These are phyloP conservation scores for Falcaria lacertinaria DNA, from an alignment of 2,888 invertebrate genomes.

Conservation along the genomic window DNA sequence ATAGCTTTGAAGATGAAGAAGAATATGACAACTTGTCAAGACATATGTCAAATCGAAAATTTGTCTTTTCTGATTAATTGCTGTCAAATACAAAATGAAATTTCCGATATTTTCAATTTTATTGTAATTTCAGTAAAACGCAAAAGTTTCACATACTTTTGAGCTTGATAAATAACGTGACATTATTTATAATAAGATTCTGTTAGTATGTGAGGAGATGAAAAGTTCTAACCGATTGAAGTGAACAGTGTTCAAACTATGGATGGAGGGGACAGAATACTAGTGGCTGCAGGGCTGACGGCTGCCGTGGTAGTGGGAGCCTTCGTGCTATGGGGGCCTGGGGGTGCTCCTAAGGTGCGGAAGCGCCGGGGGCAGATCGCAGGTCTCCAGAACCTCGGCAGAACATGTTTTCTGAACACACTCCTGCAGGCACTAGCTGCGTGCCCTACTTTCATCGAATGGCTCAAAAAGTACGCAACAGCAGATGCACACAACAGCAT, in stretches of 20 bases:
- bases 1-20: too few species aligned
- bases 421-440: slow-evolving; percentile 94
- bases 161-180: background rate
- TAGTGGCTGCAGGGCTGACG: slow-evolving; percentile 89
- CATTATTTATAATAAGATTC: slow-evolving; percentile 2
- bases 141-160: background rate
- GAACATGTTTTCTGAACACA: slow-evolving; percentile 96
- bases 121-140: background rate
- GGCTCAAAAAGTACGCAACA: slow-evolving; percentile 85
- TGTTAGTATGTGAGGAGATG: slow-evolving; percentile 28
- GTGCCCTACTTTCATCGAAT: slow-evolving; percentile 89
- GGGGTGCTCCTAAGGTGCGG: slow-evolving; percentile 80
- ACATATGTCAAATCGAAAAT: too few species aligned
- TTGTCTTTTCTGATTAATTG: too few species aligned
- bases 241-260: slow-evolving; percentile 51
- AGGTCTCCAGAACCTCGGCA: slow-evolving; percentile 93
- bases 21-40: too few species aligned
- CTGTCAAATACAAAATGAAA: too few species aligned
- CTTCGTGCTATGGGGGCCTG: slow-evolving; percentile 90
- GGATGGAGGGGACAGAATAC: slow-evolving; percentile 87
- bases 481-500: slow-evolving; percentile 84
- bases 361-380: slow-evolving; percentile 86
- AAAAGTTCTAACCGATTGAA: slow-evolving; percentile 6
- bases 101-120: too few species aligned
- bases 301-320: slow-evolving; percentile 90